phyloP scores from a whole-genome alignment of 1,140 invertebrate genomes.

The Teleopsis dalmanni region DNA sequence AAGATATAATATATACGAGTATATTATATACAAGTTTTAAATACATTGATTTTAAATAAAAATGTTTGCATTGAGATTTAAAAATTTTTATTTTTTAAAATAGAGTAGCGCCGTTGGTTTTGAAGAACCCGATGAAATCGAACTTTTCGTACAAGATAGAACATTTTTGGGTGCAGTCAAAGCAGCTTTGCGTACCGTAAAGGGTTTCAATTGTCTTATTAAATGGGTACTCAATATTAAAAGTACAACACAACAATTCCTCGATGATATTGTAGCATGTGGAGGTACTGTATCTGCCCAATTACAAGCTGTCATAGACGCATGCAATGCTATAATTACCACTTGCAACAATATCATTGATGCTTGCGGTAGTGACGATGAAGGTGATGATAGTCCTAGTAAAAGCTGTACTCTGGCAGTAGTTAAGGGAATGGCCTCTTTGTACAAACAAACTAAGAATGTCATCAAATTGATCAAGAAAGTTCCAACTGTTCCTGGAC shows the following conservation, averaged over 20 bases:
- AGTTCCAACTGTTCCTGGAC: background rate
- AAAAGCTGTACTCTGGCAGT: no score
- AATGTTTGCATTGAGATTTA: no score
- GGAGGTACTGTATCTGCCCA: constrained; percentile 19
- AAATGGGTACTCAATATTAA: constrained; percentile 15
- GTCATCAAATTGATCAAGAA: constrained; percentile 1
- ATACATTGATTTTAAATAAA: no score
- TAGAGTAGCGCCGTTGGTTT: constrained; percentile 12
- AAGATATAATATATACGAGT: no score
- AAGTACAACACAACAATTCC: constrained; percentile 15
- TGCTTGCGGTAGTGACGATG: constrained; percentile 11
- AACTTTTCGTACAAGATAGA: no score
- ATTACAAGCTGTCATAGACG: constrained; percentile 15
- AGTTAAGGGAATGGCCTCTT: no score
- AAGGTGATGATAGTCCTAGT: background rate
- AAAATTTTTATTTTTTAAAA: background rate
- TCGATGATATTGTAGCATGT: constrained; percentile 16
- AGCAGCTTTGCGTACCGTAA: constrained; percentile 12
- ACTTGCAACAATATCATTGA: constrained; percentile 17
- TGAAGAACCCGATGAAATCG: constrained; percentile 6
- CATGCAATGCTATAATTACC: constrained; percentile 13
- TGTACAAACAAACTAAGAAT: background rate
- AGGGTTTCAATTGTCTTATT: constrained; percentile 24
- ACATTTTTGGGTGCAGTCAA: no score
- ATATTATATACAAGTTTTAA: no score